phyloP scores from a whole-genome alignment of 2,888 invertebrate species.

The Lithodes maja region DNA sequence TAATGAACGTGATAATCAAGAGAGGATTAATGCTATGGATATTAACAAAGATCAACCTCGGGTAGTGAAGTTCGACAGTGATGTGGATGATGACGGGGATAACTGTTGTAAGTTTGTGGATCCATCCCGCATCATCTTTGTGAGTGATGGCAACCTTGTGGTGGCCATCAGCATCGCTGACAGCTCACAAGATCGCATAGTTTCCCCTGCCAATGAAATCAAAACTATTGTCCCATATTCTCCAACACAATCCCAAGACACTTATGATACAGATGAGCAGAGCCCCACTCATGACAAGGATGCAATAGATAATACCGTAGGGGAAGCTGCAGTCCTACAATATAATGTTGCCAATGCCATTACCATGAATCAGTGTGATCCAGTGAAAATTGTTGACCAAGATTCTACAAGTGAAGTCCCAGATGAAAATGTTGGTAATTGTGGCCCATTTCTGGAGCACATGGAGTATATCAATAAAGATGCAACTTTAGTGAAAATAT shows the following conservation, averaged over 20 bases:
- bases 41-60: too few relatives aligned
- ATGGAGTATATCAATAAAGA: neutral
- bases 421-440: neutral
- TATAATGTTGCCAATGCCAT: neutral
- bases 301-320: neutral
- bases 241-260: neutral
- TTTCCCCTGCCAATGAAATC: neutral
- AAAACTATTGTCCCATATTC: neutral
- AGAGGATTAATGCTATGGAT: too few relatives aligned
- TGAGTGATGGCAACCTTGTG: slow-evolving; percentile 41
- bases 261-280: neutral
- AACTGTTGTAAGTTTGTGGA: slow-evolving; percentile 24
- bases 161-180: neutral
- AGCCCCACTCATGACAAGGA: too few relatives aligned
- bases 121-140: slow-evolving; percentile 32
- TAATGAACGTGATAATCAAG: too few relatives aligned
- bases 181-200: neutral
- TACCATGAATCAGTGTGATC: neutral
- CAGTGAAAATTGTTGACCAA: neutral
- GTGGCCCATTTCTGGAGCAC: neutral
- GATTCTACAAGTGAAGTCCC: neutral
- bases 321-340: neutral
- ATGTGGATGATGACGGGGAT: neutral
- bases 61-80: neutral
- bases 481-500: neutral